Conservation (phyloP, 2,797 vertebrate species). For the Rhodeus uyekii region DNA sequence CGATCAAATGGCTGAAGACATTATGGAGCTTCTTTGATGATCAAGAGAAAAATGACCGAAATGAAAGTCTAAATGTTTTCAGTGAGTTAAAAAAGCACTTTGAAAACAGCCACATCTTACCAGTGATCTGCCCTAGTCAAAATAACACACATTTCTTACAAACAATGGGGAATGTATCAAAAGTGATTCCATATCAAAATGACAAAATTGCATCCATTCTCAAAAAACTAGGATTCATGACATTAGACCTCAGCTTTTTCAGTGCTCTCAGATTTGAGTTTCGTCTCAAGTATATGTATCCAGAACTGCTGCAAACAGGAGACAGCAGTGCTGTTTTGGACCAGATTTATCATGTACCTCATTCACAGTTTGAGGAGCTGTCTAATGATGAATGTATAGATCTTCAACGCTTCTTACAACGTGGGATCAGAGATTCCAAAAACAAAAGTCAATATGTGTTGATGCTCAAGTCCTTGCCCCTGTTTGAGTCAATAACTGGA, state of each 20-base stretch:
- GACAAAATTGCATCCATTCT: slow-evolving; percentile 59
- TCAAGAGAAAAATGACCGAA: slow-evolving; percentile 17
- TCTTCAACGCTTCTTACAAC: slow-evolving; percentile 65
- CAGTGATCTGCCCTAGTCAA: slow-evolving; percentile 65
- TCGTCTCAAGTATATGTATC: accelerated
- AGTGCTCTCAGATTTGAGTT: accelerated
- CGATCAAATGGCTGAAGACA: slow-evolving; percentile 59
- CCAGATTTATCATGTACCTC: slow-evolving; percentile 55
- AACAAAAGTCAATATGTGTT: slow-evolving; percentile 44
- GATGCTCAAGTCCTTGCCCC: slow-evolving; percentile 72
- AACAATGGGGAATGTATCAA: slow-evolving; percentile 62
- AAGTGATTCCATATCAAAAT: slow-evolving; percentile 46
- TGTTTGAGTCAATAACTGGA: slow-evolving; percentile 72
- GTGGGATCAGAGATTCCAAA: slow-evolving; percentile 55
- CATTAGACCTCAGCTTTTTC: slow-evolving; percentile 56
- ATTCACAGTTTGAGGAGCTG: slow-evolving; percentile 63
- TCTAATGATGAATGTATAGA: slow-evolving; percentile 45
- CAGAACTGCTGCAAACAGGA: slow-evolving; percentile 64
- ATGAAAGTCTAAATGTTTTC: not conserved
- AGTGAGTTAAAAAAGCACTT: slow-evolving; percentile 65
- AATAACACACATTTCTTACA: slow-evolving; percentile 62
- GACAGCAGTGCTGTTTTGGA: slow-evolving; percentile 66
- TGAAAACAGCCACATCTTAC: slow-evolving; percentile 65
- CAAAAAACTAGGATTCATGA: slow-evolving; percentile 72
- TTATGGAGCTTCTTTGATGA: slow-evolving; percentile 68